A percentile compares a stretch with the other conserved stretches of the same genome.
These are phyloP conservation scores for Lontra canadensis DNA, from an alignment of 2,113 vertebrate species.

Conservation along the genomic window DNA sequence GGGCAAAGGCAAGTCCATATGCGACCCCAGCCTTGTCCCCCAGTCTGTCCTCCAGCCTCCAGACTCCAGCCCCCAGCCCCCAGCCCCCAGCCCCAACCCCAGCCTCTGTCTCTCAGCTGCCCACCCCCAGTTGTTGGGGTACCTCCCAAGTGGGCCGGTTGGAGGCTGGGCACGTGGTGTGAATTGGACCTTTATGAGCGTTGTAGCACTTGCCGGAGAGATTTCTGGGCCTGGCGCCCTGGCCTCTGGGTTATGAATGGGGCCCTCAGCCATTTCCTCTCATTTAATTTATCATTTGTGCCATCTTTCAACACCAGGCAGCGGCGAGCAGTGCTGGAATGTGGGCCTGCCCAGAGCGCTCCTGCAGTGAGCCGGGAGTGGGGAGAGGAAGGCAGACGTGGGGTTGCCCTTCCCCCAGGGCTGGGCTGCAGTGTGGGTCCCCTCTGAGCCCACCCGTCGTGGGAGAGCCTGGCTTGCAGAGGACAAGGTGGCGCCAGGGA, in stretches of 20 bases:
- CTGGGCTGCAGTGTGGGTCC: accelerated
- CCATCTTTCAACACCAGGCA: slow-evolving; percentile 74
- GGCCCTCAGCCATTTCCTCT: slow-evolving; percentile 79
- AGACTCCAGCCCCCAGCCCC: no score
- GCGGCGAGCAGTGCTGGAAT: slow-evolving; percentile 48
- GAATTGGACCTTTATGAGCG: slow-evolving; percentile 78
- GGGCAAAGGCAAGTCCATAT: not conserved
- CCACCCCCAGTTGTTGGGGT: not conserved
- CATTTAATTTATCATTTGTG: slow-evolving; percentile 78
- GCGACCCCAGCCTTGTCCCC: not conserved
- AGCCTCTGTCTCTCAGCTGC: not conserved
- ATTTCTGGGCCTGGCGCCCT: slow-evolving; percentile 71
- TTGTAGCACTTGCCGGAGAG: slow-evolving; percentile 52
- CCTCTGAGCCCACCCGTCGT: not conserved
- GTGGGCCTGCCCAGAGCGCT: slow-evolving; percentile 34
- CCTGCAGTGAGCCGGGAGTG: accelerated
- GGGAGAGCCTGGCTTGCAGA: not conserved
- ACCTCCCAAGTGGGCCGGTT: slow-evolving; percentile 31
- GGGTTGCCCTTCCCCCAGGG: not conserved
- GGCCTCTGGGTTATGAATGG: slow-evolving; percentile 80
- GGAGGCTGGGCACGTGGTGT: slow-evolving; percentile 48
- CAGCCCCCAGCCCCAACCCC: not conserved
- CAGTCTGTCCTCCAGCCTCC: not conserved
- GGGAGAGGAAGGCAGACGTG: accelerated
- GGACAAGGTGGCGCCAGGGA: not conserved